These are phyloP conservation scores for Prenolepis imparis DNA, from an alignment of 2,888 invertebrate genomes.

Conservation along the genomic window DNA sequence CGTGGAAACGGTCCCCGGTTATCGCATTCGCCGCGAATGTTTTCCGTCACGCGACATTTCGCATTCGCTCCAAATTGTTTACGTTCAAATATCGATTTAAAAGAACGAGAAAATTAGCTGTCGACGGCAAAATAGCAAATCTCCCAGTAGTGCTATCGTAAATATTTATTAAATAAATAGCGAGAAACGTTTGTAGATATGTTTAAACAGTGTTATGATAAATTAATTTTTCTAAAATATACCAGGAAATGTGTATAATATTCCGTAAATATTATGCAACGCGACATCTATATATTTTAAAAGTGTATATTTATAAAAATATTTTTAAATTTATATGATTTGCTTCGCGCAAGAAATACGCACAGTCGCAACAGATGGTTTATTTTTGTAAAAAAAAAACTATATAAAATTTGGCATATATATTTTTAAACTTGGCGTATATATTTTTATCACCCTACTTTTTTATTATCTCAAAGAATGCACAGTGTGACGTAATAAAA, in stretches of 20 bases:
- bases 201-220: neutral
- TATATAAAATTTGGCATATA: neutral
- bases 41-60: constrained; percentile 38
- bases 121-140: constrained; percentile 15
- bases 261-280: neutral
- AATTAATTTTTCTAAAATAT: neutral
- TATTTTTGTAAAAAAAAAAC: constrained; percentile 1
- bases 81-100: neutral
- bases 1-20: constrained; percentile 62
- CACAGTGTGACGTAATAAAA: neutral
- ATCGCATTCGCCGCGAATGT: constrained; percentile 21
- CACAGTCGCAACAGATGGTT: neutral
- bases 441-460: neutral
- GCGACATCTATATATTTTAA: neutral
- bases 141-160: neutral
- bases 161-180: neutral
- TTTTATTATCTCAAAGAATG: neutral
- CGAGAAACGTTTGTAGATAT: neutral
- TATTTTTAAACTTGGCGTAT: neutral
- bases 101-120: constrained; percentile 25
- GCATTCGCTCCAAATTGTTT: constrained; percentile 25
- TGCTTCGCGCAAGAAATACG: neutral
- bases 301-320: neutral
- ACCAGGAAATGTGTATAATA: neutral
- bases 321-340: constrained; percentile 14